Base-by-base conservation (phyloP, 2,797 vertebrate genomes). In the Fundulus diaphanus region DNA sequence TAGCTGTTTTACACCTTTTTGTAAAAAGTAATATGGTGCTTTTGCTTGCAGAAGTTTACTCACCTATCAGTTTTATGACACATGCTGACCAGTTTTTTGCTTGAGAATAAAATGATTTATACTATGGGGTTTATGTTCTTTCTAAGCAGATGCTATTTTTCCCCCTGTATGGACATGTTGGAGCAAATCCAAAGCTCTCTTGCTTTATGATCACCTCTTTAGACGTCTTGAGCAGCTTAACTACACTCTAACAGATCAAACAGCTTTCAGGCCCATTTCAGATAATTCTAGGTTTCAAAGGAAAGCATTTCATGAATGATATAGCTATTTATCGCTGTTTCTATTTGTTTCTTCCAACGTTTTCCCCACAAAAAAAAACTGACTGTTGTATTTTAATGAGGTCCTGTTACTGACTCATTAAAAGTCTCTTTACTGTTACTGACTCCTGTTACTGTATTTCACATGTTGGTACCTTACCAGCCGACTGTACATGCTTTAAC, bases 71-170 rank as follows among this genome's bases (percentile, higher is more conserved):
- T 70, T 13, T 35, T 35, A 70, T 29, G 57, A 18, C 35, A 65
- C 61, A 1, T 63, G 7, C 4, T 54, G 48, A 70, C 66, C 33
- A 46, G 8, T 59, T 51, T 69, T 80, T 73, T 72, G 13, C 51
- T 80, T 44, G 1, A 57, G 52, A 84, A 85, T 70, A 54, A 83
- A 80, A 76, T 56, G 35, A 75, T 83, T 84, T 80, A 74, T 42
- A 63, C 20, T 16, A 73, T 72, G 8, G n/a, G n/a, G 35, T 42
- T 65, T 37, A 63, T 66, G 29, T 81, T 73, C 40, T 79, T 56
- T 79, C 54, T n/a, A 0, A 12, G 24, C 65, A 74, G 49, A 5
- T n/a, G n/a, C 56, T 73, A 48, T 40, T 86, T 86, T 89, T 33
- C n/a, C n/a, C 56, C 48, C 78, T 65, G 31, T 54, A 66, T 73